A percentile compares a stretch with the other conserved stretches of the same genome.
These are phyloP conservation scores for Procambarus virginalis DNA, from an alignment of 1,140 invertebrate species.

Conservation along the genomic window DNA sequence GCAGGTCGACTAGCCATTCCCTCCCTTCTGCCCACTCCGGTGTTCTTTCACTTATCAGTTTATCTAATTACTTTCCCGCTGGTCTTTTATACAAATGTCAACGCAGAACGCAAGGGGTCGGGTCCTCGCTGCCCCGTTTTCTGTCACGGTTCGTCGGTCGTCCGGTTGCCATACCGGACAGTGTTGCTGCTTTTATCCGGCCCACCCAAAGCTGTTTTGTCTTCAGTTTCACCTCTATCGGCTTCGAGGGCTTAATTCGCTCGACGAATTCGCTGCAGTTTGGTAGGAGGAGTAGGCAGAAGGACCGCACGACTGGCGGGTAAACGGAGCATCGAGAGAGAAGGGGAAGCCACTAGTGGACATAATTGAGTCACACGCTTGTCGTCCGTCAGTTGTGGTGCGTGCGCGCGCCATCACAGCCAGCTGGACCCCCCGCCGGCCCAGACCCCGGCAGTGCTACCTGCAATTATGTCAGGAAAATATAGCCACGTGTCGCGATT, in stretches of 20 bases:
- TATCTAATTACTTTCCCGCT: slow-evolving; percentile 60
- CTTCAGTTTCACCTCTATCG: not conserved
- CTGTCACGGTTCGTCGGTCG: slow-evolving; percentile 26
- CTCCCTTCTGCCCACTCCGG: slow-evolving; percentile 15
- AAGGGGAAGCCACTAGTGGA: not conserved
- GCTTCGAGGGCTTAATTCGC: not conserved
- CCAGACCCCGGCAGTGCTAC: slow-evolving; percentile 19
- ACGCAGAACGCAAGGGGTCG: slow-evolving; percentile 37
- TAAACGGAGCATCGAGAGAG: not conserved
- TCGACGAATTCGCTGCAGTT: not conserved
- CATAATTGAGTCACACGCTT: slow-evolving; percentile 63
- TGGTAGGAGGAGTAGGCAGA: not conserved
- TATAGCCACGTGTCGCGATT: slow-evolving; percentile 34
- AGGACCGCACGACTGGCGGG: not conserved
- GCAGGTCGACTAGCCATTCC: not conserved
- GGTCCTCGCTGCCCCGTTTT: slow-evolving; percentile 3
- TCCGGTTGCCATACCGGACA: not conserved
- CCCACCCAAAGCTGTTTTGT: not conserved
- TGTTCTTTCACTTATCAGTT: slow-evolving; percentile 67
- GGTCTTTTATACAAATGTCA: slow-evolving; percentile 65
- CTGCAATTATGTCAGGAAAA: slow-evolving; percentile 53
- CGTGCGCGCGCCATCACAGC: slow-evolving; percentile 34
- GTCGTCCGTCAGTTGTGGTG: slow-evolving; percentile 56
- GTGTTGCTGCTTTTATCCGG: not conserved
- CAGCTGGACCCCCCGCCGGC: slow-evolving; percentile 40